Percentiles rank a stretch among this genome's conserved stretches.
Conservation (phyloP, 2,888 invertebrate genomes). For the Morpho achilles region DNA sequence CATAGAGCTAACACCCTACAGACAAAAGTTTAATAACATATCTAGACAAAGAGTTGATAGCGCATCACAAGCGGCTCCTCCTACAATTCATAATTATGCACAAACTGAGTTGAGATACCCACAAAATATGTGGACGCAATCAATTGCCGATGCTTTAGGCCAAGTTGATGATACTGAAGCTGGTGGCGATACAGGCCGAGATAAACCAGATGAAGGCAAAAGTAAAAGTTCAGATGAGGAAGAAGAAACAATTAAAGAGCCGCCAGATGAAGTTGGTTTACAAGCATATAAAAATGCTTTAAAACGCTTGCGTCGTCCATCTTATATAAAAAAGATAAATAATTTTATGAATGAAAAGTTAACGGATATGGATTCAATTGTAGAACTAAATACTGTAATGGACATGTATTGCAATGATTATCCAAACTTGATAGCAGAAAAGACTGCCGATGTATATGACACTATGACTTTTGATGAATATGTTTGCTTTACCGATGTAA, state of each 20-base stretch:
- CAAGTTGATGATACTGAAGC: constrained; percentile 39
- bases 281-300: constrained; percentile 50
- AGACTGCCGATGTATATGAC: constrained; percentile 48
- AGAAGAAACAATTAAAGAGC: constrained; percentile 35
- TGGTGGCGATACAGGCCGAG: constrained; percentile 47
- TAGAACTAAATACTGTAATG: constrained; percentile 71
- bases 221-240: constrained; percentile 45
- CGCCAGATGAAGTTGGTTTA: constrained; percentile 51
- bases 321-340: constrained; percentile 56
- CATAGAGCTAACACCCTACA: constrained; percentile 80
- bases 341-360: constrained; percentile 44
- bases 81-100: constrained; percentile 62
- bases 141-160: constrained; percentile 59
- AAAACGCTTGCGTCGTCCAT: constrained; percentile 53
- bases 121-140: constrained; percentile 85
- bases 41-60: constrained; percentile 77
- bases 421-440: constrained; percentile 61
- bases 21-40: constrained; percentile 78
- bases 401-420: constrained; percentile 83
- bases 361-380: constrained; percentile 52
- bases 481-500: constrained; percentile 83
- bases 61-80: constrained; percentile 78
- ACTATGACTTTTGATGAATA: constrained; percentile 71
- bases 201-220: constrained; percentile 18
- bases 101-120: constrained; percentile 85